Evolutionary conservation across 2,113 vertebrate species (phyloP).

Genomic region (Probosciger aterrimus): DNA sequence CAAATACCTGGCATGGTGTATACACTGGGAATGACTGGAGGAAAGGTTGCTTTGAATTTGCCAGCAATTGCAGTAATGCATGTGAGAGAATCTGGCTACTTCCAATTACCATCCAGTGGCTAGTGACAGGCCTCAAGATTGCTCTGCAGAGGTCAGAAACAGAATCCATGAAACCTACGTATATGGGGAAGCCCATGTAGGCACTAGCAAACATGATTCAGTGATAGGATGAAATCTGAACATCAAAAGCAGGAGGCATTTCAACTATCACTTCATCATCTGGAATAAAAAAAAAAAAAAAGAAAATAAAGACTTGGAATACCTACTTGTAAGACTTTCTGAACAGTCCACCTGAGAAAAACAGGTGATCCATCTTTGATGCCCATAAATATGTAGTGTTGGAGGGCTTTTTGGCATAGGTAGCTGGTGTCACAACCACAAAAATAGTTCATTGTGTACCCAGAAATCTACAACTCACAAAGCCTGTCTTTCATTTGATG

Average conservation of each 20-base stretch:
- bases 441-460: not conserved
- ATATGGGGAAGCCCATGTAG: not conserved
- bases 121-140: not conserved
- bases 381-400: not conserved
- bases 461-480: conserved; percentile 21
- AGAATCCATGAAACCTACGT: not conserved
- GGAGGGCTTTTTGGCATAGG: not conserved
- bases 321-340: not conserved
- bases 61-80: not conserved
- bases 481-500: conserved; percentile 45
- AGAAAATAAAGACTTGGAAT: not conserved
- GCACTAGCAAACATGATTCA: not conserved
- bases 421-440: not conserved
- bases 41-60: not conserved
- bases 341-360: not conserved
- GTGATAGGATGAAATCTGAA: fast-evolving
- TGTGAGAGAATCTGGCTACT: not conserved
- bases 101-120: not conserved
- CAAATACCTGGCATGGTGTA: not conserved
- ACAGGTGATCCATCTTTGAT: not conserved
- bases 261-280: not conserved
- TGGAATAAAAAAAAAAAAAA: not conserved
- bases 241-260: not conserved
- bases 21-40: not conserved
- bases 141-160: not conserved